A percentile compares a stretch with the other conserved stretches of the same genome.
Conservation (phyloP, 2,797 vertebrate species). For the Onychomys arenicola region DNA sequence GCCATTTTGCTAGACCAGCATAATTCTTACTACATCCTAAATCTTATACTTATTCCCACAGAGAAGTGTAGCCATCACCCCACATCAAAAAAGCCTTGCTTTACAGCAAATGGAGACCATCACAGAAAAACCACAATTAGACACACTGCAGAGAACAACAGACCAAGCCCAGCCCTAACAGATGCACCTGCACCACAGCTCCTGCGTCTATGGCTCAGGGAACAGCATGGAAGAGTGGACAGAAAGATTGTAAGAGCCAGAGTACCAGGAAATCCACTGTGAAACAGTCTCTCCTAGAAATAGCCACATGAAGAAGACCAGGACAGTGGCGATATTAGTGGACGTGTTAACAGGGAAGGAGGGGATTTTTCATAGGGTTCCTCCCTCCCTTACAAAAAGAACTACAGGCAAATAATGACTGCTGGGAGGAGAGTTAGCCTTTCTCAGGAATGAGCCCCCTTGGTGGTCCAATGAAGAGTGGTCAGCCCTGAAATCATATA, state of each 20-base stretch:
- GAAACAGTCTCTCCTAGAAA: neutral
- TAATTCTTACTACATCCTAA: neutral
- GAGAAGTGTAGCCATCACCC: neutral
- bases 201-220: neutral
- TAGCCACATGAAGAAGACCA: neutral
- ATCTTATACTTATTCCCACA: neutral
- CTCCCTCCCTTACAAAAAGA: neutral
- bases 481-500: neutral
- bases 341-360: no score
- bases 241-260: neutral
- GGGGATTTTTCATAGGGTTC: neutral
- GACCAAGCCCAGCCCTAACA: neutral
- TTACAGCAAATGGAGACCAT: neutral
- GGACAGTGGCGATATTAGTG: neutral
- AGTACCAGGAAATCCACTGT: neutral
- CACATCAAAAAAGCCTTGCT: neutral
- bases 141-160: neutral
- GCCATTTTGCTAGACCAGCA: neutral
- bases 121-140: neutral
- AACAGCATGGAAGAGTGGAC: neutral
- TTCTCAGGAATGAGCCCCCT: neutral
- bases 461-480: neutral
- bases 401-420: neutral
- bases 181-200: neutral
- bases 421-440: neutral